A percentile compares a stretch with the other conserved stretches of the same genome.
Evolutionary conservation across 2,113 vertebrate genomes (phyloP).

Genomic region (Cepphus grylle): DNA sequence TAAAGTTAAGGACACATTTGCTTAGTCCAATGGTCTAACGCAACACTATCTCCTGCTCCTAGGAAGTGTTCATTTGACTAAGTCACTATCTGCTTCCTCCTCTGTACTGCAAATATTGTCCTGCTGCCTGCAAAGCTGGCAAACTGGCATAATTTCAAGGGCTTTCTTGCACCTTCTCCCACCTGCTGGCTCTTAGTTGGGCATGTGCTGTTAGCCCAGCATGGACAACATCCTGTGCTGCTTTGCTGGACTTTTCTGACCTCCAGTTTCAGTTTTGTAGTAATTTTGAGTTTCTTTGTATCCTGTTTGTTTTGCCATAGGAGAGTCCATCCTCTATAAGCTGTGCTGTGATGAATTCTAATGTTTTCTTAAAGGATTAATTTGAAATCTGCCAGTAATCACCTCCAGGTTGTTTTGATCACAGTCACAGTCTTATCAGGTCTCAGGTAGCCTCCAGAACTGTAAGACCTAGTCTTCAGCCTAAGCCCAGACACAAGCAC

Average conservation of each 20-base stretch:
- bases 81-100: not conserved
- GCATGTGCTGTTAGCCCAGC: not conserved
- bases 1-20: not conserved
- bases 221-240: not conserved
- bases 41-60: not conserved
- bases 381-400: slow-evolving; percentile 48
- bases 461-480: not conserved
- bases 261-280: not conserved
- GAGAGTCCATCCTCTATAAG: not conserved
- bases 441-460: slow-evolving; percentile 35
- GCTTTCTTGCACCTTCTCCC: not conserved
- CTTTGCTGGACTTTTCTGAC: not conserved
- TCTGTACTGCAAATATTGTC: not conserved
- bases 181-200: not conserved
- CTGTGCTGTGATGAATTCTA: slow-evolving; percentile 20
- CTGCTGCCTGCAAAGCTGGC: not conserved
- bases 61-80: not conserved
- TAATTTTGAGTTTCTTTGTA: not conserved
- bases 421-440: slow-evolving; percentile 14
- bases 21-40: not conserved
- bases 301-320: not conserved
- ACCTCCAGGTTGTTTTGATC: slow-evolving; percentile 44
- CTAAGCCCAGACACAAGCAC: not conserved
- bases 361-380: slow-evolving; percentile 58
- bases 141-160: not conserved